Percentiles rank a stretch among this genome's conserved stretches.
phyloP scores from a whole-genome alignment of 1,140 invertebrate genomes.

The Ooceraea biroi region DNA sequence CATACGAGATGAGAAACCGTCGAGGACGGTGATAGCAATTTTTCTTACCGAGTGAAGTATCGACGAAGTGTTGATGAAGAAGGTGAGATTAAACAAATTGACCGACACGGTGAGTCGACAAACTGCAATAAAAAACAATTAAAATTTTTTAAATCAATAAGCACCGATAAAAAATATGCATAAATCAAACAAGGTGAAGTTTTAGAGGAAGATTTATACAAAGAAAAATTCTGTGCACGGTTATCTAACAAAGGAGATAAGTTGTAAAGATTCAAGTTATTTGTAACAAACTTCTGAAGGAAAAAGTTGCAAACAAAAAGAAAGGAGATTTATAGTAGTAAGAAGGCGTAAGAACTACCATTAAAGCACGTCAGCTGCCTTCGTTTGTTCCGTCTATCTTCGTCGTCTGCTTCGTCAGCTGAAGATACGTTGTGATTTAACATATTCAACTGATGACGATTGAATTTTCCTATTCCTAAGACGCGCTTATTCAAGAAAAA shows the following conservation, averaged over 20 bases:
- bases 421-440: conserved; percentile 35
- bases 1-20: conserved; percentile 17
- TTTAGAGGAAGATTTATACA: not conserved
- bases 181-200: not conserved
- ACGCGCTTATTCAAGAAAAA: not conserved
- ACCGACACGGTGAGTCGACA: not conserved
- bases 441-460: conserved; percentile 3
- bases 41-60: conserved; percentile 12
- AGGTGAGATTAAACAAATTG: not conserved
- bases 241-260: too few species aligned
- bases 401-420: not conserved
- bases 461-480: conserved; percentile 25
- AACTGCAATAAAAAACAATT: conserved; percentile 26
- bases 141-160: not conserved
- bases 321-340: not conserved
- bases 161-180: too few species aligned
- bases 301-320: not conserved
- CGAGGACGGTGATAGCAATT: conserved; percentile 19
- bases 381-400: not conserved
- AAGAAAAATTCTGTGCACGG: not conserved
- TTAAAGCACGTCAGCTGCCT: not conserved
- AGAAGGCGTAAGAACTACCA: not conserved
- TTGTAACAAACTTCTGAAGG: not conserved
- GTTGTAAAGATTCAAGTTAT: too few species aligned
- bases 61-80: not conserved